A percentile compares a stretch with the other conserved stretches of the same genome.
These are phyloP conservation scores for Argyresthia albistria DNA, from an alignment of 2,888 invertebrate species.

Conservation along the genomic window DNA sequence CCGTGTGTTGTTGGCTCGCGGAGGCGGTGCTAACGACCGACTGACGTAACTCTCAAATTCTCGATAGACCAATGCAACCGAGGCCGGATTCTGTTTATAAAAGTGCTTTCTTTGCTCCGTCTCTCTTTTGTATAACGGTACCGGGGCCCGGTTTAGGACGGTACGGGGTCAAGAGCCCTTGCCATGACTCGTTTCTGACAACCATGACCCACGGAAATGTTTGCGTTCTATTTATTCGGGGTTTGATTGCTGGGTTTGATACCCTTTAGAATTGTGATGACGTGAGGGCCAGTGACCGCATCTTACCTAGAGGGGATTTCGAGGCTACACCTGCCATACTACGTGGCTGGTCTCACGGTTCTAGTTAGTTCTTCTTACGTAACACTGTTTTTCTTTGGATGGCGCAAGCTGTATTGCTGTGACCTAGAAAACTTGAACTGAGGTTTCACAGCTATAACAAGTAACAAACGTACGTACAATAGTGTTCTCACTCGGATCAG, in stretches of 20 bases:
- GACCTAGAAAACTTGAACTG: background rate
- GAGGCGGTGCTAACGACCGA: conserved; percentile 44
- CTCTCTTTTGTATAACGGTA: conserved; percentile 5
- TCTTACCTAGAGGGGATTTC: background rate
- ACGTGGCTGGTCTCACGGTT: background rate
- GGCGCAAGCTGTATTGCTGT: background rate
- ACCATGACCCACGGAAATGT: conserved; percentile 12
- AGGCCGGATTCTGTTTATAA: conserved; percentile 33
- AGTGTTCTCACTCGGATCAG: no score
- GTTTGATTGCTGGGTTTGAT: background rate
- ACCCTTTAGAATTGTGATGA: conserved; percentile 3
- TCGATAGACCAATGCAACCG: conserved; percentile 43
- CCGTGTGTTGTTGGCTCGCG: conserved; percentile 20
- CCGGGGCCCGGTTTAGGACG: background rate
- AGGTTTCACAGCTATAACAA: background rate
- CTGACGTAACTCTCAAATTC: conserved; percentile 38
- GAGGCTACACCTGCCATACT: background rate
- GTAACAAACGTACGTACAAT: no score
- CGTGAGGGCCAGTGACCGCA: background rate
- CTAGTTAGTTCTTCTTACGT: background rate
- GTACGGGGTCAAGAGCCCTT: conserved; percentile 8
- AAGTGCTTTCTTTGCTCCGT: conserved; percentile 16
- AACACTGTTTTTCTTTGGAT: conserved; percentile 2
- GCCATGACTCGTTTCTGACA: conserved; percentile 7
- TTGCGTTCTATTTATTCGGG: conserved; percentile 11